phyloP scores from a whole-genome alignment of 2,888 invertebrate species.

The Neria commutata region DNA sequence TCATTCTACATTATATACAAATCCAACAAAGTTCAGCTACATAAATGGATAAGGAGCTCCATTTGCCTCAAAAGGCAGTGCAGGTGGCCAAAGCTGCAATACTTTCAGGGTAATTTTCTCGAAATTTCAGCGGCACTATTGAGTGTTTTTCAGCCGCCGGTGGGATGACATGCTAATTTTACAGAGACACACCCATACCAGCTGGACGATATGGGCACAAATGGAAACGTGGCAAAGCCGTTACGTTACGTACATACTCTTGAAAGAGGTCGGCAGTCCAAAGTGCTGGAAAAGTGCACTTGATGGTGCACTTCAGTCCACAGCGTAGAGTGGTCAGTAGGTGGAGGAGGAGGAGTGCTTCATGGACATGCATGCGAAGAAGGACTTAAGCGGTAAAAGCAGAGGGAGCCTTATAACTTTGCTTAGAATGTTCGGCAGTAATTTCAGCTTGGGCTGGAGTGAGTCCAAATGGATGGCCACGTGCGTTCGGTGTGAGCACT shows the following conservation, averaged over 20 bases:
- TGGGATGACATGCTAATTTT: slow-evolving; percentile 57
- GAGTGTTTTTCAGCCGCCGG: slow-evolving; percentile 56
- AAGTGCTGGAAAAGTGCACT: slow-evolving; percentile 9
- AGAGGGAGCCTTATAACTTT: too few species aligned
- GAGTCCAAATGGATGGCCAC: not conserved
- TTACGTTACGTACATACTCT: not conserved
- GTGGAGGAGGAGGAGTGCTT: not conserved
- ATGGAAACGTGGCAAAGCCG: not conserved
- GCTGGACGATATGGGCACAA: not conserved
- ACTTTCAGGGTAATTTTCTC: not conserved
- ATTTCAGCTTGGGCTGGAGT: too few species aligned
- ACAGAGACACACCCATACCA: slow-evolving; percentile 40
- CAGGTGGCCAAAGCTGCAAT: too few species aligned
- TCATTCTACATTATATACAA: too few species aligned
- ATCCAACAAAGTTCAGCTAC: too few species aligned
- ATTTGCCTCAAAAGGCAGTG: too few species aligned
- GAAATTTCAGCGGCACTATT: slow-evolving; percentile 40
- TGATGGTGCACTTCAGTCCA: slow-evolving; percentile 3
- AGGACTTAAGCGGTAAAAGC: not conserved
- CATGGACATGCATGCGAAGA: not conserved
- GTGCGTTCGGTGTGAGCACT: slow-evolving; percentile 10
- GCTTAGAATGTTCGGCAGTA: too few species aligned
- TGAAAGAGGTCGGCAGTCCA: not conserved
- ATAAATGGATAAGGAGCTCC: too few species aligned
- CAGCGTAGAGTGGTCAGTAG: not conserved